Conservation (phyloP, 2,797 vertebrate species). For the Miichthys miiuy region DNA sequence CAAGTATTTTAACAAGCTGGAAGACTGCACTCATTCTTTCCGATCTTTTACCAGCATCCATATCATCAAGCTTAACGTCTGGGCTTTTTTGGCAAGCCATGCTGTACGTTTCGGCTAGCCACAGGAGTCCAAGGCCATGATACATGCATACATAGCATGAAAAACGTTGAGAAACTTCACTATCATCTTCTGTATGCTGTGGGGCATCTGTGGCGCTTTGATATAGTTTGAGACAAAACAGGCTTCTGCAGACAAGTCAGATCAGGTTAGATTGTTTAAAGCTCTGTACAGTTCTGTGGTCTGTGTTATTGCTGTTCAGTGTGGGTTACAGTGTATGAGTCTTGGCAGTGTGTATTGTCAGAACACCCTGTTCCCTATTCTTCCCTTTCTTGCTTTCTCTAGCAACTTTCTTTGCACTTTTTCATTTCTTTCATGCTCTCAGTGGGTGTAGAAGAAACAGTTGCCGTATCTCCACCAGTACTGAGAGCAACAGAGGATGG, state of each 20-base stretch:
- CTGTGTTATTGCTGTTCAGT: constrained; percentile 43
- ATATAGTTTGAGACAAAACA: constrained; percentile 53
- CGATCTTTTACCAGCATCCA: constrained; percentile 57
- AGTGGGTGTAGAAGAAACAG: constrained; percentile 8
- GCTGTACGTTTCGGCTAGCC: constrained; percentile 27
- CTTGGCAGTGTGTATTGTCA: constrained; percentile 45
- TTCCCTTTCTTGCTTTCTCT: constrained; percentile 23
- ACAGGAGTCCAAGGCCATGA: constrained; percentile 28
- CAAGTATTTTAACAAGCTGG: constrained; percentile 75
- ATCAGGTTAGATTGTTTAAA: constrained; percentile 52
- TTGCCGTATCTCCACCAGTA: constrained; percentile 35
- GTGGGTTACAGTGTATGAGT: constrained; percentile 34
- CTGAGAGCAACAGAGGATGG: constrained; percentile 59
- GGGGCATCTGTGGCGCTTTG: constrained; percentile 30
- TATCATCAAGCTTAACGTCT: constrained; percentile 55
- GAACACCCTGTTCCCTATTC: constrained; percentile 25
- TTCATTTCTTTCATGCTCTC: constrained; percentile 2
- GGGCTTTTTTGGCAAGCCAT: constrained; percentile 43
- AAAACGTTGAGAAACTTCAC: constrained; percentile 12
- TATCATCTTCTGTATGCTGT: constrained; percentile 13
- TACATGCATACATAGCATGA: constrained; percentile 22
- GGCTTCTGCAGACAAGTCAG: constrained; percentile 46
- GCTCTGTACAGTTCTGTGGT: constrained; percentile 44
- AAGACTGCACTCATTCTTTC: constrained; percentile 67
- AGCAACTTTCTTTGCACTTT: constrained; percentile 6